Base-by-base conservation (phyloP, 2,888 invertebrate genomes). In the Alviniconcha strummeri region DNA sequence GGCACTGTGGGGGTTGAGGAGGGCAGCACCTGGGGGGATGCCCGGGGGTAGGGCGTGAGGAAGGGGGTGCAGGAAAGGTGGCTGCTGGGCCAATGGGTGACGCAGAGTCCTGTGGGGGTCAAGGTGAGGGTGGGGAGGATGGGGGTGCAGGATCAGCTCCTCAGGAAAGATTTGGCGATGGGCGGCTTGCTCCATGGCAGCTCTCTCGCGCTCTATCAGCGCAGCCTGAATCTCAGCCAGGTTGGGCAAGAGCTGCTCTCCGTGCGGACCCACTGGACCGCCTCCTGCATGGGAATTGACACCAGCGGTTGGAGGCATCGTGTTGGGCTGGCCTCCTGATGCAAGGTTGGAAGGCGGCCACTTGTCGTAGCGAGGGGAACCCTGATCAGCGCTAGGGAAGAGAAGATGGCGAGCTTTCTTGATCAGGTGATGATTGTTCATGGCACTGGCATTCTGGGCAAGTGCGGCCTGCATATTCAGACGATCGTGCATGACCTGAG, bases 1-100 rank as follows among this genome's bases (percentile, higher is more conserved):
- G 84, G 88, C 86, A 86, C 85, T 85, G 80, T 84, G 87, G 17
- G 85, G 84, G 80, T 88, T 88, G 81, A 86, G 83, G 19, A 88
- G 83, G 71, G 85, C 80, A 6, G 86, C 69, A 13, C 77, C 77
- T 56, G 82, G 69, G n/a, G 76, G 77, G 17, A 82, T 54, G 1
- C 72, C 83, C 55, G 75, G 84, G 80, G 74, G 85, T 74, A 81
- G 85, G n/a, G 77, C 84, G 56, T 83, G 79, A 80, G 86, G 85
- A 19, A 83, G 83, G 56, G 77, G 80, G 55, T 85, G 83, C 71
- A 82, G 77, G 52, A 86, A 83, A 17, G 84, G 82, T 9, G 83
- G 81, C 36, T 82, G 79, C 13, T 85, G 83, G 67, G 85, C 52
- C 72, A 85, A 60, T 64, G 84, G 55, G 79, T 85, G 82, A 76